Evolutionary conservation across 2,888 invertebrate species (phyloP).

Genomic region (Chrysolina americana): DNA sequence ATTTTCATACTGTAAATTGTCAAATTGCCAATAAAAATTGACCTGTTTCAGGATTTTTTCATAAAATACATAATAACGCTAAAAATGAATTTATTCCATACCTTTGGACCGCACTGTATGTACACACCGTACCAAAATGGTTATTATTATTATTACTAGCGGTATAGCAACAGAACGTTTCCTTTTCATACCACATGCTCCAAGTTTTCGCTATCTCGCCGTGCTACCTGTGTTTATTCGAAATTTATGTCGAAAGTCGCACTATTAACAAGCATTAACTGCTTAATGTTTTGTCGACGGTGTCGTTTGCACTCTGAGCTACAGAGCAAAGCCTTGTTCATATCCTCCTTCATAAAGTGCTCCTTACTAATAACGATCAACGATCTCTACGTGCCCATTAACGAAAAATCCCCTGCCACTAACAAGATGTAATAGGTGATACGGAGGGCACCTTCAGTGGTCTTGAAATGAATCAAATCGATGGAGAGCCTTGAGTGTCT

Average conservation of each 20-base stretch:
- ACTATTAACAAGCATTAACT: constrained; percentile 66
- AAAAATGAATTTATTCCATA: too few species aligned
- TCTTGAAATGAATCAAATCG: background rate
- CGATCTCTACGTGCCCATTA: constrained; percentile 47
- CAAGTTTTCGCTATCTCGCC: constrained; percentile 39
- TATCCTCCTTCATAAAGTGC: constrained; percentile 48
- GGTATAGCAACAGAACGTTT: background rate
- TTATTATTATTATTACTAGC: background rate
- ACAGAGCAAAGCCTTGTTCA: constrained; percentile 45
- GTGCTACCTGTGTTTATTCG: constrained; percentile 60
- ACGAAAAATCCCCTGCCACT: constrained; percentile 20
- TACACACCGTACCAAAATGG: too few species aligned
- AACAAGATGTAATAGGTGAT: background rate
- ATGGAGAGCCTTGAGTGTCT: background rate
- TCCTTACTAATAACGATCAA: constrained; percentile 52
- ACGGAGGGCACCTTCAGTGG: background rate
- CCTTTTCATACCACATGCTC: constrained; percentile 4
- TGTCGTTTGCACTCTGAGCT: constrained; percentile 24
- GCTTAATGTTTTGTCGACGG: constrained; percentile 61
- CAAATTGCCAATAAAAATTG: too few species aligned
- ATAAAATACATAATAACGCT: too few species aligned
- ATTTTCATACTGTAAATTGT: too few species aligned
- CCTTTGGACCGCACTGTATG: too few species aligned
- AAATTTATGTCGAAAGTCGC: constrained; percentile 64
- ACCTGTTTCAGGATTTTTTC: too few species aligned